Evolutionary conservation across 2,797 vertebrate genomes (phyloP).

Genomic region (Eulemur albifrons): DNA sequence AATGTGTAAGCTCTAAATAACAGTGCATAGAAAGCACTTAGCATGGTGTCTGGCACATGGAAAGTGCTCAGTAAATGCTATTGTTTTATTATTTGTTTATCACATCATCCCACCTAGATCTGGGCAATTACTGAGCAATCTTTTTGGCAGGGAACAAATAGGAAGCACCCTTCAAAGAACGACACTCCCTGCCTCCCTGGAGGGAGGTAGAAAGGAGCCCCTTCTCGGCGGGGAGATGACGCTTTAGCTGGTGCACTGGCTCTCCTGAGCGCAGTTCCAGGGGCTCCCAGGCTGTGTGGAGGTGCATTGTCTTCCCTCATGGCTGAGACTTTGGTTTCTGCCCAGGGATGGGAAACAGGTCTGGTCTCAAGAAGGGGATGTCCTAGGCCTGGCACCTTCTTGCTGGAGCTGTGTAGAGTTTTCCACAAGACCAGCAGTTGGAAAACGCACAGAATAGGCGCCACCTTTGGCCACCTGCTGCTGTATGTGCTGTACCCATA

Average conservation of each 20-base stretch:
- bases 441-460: neutral
- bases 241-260: too few relatives aligned
- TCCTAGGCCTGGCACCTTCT: neutral
- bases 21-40: neutral
- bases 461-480: neutral
- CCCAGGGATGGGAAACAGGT: neutral
- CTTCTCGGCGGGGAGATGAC: neutral
- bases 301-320: neutral
- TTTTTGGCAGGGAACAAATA: neutral
- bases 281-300: neutral
- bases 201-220: neutral
- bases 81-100: neutral
- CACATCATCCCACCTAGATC: neutral
- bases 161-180: neutral
- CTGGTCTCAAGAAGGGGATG: neutral
- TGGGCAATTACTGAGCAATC: neutral
- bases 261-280: neutral
- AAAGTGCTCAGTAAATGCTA: neutral
- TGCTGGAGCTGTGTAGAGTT: neutral
- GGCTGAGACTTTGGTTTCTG: neutral
- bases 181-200: too few relatives aligned
- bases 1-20: conserved; percentile 33
- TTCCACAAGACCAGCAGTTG: neutral
- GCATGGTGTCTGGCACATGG: neutral
- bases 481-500: neutral